Conservation (phyloP, 2,113 vertebrate genomes). For the Pica pica region DNA sequence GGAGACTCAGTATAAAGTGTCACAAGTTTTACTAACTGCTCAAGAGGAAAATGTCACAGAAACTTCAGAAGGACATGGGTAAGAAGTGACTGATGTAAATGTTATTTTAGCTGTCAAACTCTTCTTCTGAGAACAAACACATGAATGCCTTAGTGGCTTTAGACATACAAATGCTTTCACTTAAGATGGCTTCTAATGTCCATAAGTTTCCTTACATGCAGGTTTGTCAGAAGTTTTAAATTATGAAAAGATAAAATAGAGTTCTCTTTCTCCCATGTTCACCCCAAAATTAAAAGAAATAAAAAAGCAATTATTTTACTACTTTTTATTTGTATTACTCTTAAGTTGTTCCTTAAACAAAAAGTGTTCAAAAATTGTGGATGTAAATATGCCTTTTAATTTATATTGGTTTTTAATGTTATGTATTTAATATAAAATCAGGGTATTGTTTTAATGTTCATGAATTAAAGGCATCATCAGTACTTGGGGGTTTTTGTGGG, state of each 20-base stretch:
- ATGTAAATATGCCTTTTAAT: not conserved
- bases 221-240: not conserved
- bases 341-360: not conserved
- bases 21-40: constrained; percentile 80
- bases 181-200: not conserved
- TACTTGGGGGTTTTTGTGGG: not conserved
- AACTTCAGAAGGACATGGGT: constrained; percentile 67
- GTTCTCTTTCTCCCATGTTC: not conserved
- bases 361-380: not conserved
- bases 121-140: not conserved
- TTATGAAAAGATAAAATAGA: not conserved
- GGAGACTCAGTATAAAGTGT: constrained; percentile 87
- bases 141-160: not conserved
- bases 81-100: constrained; percentile 11
- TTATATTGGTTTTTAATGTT: not conserved
- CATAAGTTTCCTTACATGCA: not conserved
- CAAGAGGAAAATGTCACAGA: constrained; percentile 82
- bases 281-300: not conserved
- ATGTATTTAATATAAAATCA: not conserved
- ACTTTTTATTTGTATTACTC: not conserved
- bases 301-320: not conserved
- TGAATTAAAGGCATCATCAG: not conserved
- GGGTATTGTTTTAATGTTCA: not conserved
- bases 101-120: not conserved
- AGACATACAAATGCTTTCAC: not conserved